Base-by-base conservation (phyloP, 2,797 vertebrate species). In the Cuniculus paca region DNA sequence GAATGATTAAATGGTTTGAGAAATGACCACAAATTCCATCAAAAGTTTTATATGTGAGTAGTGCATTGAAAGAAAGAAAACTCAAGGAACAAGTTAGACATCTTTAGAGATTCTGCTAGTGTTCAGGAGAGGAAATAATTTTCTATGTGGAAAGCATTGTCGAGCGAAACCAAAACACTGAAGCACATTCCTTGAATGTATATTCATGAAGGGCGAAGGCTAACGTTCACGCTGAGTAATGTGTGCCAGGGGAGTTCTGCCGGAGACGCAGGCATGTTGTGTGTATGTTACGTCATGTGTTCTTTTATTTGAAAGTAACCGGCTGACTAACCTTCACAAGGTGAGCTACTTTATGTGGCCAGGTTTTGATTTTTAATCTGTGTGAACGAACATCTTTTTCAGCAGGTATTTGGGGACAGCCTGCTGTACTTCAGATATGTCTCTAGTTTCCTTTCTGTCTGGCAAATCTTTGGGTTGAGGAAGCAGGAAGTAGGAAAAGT, bases 141-240 rank as follows among this genome's bases (percentile, higher is more conserved):
- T 95, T 68, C 56, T 88, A 0, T 54, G 48, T 20, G 58, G 81
- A 96, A 83, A 77, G n/a, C 61, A 48, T 50, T 50, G 50, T 95
- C 82, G 63, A 68, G 60, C 72, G 95, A 97, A 96, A 97, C 96
- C 91, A 90, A 28, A 92, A 93, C 80, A 88, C 50, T 39, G 2
- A 74, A 54, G 72, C 74, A 48, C 96, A 94, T 98, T 97, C 95
- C 88, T 94, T 63, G 12, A 31, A 72, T 70, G 65, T 56, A 36
- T 83, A 82, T 6, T 96, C 93, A 92, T 20, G 26, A 1, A 78
- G 88, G 77, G 24, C 48, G 31, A 56, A 39, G 39, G 26, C 12
- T 72, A 65, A 74, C 39, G 26, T 48, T 36, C 50, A 2, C 11
- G 24, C 61, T 94, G 75, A 91, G 42, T 90, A 68, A 63, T 54